A percentile compares a stretch with the other conserved stretches of the same genome.
Conservation (phyloP, 2,888 invertebrate genomes). For the Tiliacea citrago region DNA sequence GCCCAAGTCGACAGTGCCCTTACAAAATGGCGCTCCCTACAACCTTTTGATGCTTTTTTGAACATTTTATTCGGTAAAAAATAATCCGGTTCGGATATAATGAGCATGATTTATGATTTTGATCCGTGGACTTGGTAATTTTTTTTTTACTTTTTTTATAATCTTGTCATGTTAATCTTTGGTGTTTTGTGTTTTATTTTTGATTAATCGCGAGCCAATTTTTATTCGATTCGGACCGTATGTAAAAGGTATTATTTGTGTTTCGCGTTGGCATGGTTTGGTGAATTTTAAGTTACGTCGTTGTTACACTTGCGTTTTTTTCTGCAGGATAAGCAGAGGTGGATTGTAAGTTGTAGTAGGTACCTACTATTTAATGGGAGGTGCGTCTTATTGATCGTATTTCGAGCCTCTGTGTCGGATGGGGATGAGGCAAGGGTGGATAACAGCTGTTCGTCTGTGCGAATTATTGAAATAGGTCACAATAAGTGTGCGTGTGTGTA, state of each 20-base stretch:
- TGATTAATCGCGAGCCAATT: conserved; percentile 82
- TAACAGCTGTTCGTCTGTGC: conserved; percentile 41
- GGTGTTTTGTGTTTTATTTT: conserved; percentile 85
- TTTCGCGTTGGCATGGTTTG: conserved; percentile 32
- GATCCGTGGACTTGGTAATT: conserved; percentile 81
- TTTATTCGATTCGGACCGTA: conserved; percentile 73
- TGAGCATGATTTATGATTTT: conserved; percentile 90
- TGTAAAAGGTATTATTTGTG: conserved; percentile 56
- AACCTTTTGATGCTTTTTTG: conserved; percentile 90
- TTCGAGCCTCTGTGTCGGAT: conserved; percentile 6
- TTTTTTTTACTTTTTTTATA: conserved; percentile 79
- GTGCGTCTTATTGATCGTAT: conserved; percentile 50
- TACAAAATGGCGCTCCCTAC: conserved; percentile 89
- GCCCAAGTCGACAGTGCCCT: conserved; percentile 85
- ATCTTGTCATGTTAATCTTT: conserved; percentile 88
- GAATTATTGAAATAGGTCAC: conserved; percentile 18
- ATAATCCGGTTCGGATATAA: conserved; percentile 90
- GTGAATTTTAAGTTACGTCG: conserved; percentile 38
- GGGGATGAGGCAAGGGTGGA: conserved; percentile 31
- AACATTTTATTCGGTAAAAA: conserved; percentile 89
- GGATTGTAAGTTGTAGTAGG: neutral
- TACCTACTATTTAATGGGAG: conserved; percentile 13
- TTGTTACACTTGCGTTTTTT: conserved; percentile 11
- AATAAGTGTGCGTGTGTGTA: neutral
- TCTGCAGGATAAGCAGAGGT: conserved; percentile 1